Evolutionary conservation across 2,797 vertebrate species (phyloP), one percentile per base, ranked within the genome.

Genomic region (Steatocranus sp.): DNA sequence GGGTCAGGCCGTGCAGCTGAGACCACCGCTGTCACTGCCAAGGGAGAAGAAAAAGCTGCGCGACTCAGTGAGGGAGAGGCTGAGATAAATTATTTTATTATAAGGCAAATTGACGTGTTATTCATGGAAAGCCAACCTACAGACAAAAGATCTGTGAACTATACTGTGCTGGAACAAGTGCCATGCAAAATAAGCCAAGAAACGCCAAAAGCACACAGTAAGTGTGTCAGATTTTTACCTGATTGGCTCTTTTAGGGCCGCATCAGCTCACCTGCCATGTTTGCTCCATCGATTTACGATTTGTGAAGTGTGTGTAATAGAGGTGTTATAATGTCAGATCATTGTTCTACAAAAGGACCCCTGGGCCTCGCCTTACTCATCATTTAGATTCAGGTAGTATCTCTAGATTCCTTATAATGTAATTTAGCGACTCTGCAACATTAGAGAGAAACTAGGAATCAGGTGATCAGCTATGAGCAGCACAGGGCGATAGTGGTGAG

Each of bases 1-100:
- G 36, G 63, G 12, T 10, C 5, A 15, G 34, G 36, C 5, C 3
- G 20, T 68, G 36, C 63, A 68, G 20, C 63, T 41, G 36, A 41
- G 36, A 18, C 43, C 61, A 15, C 36, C 61, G 36, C 61, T 66
- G 20, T 1, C 36, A 15, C 36, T 1, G 2, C 20, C 9, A n/a
- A n/a, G 38, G 7, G 32, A 66, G 3, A 1, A 9, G 34, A 10
- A 41, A 66, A 3, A 41, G 12, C 61, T 66, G 12, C 2, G 0
- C 3, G 2, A 0, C 11, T 66, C 34, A 0, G 11, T 38, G 61
- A 63, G 18, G 34, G 4, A 12, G 32, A 38, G 34, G n/a, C 34
- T 38, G 32, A 36, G 34, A 63, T 3, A 1, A 5, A 0, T 38
- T 0, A n/a, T 12, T 20, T 36, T 61, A 36, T 61, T 38, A 0